phyloP scores from a whole-genome alignment of 2,888 invertebrate genomes.

The Caenorhabditis zanzibari region DNA sequence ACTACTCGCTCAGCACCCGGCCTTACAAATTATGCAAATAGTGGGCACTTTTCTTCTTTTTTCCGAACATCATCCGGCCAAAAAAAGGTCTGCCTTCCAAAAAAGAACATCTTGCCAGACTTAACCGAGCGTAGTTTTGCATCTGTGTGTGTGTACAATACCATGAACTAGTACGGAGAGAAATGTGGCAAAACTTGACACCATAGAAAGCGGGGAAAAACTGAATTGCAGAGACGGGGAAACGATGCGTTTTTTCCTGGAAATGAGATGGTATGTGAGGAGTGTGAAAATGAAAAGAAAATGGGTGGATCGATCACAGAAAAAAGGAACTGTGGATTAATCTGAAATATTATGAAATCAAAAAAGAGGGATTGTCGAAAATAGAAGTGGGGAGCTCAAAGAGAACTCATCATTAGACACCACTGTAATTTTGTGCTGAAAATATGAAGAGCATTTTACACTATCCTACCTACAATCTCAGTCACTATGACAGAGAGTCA shows the following conservation, averaged over 20 bases:
- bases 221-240: slow-evolving; percentile 10
- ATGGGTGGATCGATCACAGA: not conserved
- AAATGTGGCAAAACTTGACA: slow-evolving; percentile 3
- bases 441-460: too few species aligned
- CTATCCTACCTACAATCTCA: not conserved
- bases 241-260: not conserved
- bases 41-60: slow-evolving; percentile 60
- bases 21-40: slow-evolving; percentile 58
- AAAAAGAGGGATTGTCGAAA: too few species aligned
- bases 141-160: not conserved
- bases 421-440: too few species aligned
- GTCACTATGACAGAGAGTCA: not conserved
- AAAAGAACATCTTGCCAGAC: slow-evolving; percentile 12
- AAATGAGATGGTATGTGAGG: slow-evolving; percentile 17
- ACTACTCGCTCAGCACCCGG: slow-evolving; percentile 33
- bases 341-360: too few species aligned
- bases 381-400: too few species aligned
- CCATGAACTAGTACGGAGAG: slow-evolving; percentile 2
- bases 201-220: not conserved
- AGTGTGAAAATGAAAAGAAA: slow-evolving; percentile 6
- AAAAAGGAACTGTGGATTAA: too few species aligned
- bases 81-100: slow-evolving; percentile 30
- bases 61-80: slow-evolving; percentile 18
- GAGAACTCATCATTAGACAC: too few species aligned
- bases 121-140: not conserved